These are phyloP conservation scores for Aphis gossypii DNA, from an alignment of 1,140 invertebrate species.

Conservation along the genomic window DNA sequence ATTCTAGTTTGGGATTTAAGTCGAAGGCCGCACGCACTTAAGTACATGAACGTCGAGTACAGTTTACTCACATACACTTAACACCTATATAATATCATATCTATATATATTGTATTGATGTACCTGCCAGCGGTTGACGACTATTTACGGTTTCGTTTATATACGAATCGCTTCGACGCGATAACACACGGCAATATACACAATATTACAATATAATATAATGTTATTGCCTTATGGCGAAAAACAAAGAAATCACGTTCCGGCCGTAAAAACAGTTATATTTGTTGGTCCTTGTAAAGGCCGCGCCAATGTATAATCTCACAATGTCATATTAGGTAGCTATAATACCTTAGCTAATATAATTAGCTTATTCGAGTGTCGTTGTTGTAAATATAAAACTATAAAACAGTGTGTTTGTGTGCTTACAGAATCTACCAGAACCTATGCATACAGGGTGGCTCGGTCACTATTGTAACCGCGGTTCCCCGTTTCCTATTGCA, in stretches of 20 bases:
- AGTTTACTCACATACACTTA: background rate
- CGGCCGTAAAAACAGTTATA: slow-evolving; percentile 35
- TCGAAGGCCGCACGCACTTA: background rate
- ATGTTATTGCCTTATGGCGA: background rate
- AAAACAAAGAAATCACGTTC: slow-evolving; percentile 42
- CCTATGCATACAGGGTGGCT: background rate
- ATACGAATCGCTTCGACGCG: background rate
- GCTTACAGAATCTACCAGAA: background rate
- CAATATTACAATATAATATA: background rate
- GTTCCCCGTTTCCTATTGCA: background rate
- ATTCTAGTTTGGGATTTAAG: background rate
- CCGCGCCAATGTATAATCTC: background rate
- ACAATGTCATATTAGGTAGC: background rate
- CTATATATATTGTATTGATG: background rate
- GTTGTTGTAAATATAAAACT: background rate
- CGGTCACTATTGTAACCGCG: background rate
- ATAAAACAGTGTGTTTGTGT: background rate
- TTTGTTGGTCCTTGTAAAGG: slow-evolving; percentile 45
- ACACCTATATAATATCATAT: too few species aligned
- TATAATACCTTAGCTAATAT: background rate
- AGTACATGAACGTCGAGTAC: background rate
- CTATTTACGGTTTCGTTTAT: background rate
- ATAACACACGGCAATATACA: background rate
- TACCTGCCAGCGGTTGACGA: background rate
- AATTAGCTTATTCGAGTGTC: background rate